Evolutionary conservation across 2,797 vertebrate genomes (phyloP), one percentile per base, ranked within the genome.

Genomic region (Heliangelus exortis): DNA sequence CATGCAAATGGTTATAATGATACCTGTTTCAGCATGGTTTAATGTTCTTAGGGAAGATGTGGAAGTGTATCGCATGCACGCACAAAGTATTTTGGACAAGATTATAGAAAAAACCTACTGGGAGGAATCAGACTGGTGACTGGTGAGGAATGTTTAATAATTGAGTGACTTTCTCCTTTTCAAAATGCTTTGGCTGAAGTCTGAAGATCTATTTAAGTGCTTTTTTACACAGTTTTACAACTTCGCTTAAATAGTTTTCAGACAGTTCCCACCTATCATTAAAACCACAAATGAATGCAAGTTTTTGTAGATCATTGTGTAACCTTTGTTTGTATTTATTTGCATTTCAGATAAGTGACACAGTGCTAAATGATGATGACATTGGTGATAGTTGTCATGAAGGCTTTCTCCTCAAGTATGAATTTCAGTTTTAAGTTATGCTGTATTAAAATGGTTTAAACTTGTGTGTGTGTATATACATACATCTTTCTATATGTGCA

Each of bases 381-480:
- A 99, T 99, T 89, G 99, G 99, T 73, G 99, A 99, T 97, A 99
- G 99, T 97, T 99, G 99, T 97, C 99, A 99, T 57, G 99, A 99
- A 98, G 99, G 99, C 95, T 99, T 99, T 97, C 98, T 99, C 50
- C 99, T 99, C 98, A 99, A 99, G 99, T 99, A 98, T 97, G 98
- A 88, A 93, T 92, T 91, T 93, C 53, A 88, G 58, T 93, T 97
- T 85, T 77, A 20, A 84, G 87, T 86, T 93, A 47, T 75, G 14
- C 28, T 69, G 8, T 68, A 67, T 29, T 78, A 76, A 81, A 91
- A 76, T 63, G 3, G 6, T 55, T 81, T 59, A 43, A 84, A 66
- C 15, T 48, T 91, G 1, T 33, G 12, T 79, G 9, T 7, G 1
- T 73, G 8, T 59, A 28, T 14, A 3, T 48, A 8, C 68, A 4